Evolutionary conservation across 2,888 invertebrate genomes (phyloP), one percentile per base, ranked within the genome.

Genomic region (Hecatera dysodea): DNA sequence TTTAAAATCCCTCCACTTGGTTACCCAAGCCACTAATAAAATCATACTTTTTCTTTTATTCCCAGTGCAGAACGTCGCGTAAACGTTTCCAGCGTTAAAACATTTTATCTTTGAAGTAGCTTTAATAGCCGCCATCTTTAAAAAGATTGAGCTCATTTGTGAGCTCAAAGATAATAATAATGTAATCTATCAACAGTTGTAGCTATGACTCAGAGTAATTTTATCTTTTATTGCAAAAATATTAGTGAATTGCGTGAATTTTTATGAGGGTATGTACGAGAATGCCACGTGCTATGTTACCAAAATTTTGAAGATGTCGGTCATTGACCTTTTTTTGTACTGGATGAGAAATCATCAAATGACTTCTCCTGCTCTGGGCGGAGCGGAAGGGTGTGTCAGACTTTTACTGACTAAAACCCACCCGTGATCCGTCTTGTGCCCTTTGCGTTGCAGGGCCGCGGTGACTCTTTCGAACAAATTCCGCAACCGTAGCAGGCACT

Each of bases 41-140:
- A 65, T 80, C 55, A 78, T 50, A 80, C 65, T 69, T 68, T 78
- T 81, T 78, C 65, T 75, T 78, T 67, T 81, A 75, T 66, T 75
- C 46, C 50, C 81, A 66, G 39, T 50, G 33, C 70, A 66, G 81
- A 81, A 75, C 29, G 70, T 69, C 52, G 70, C 66, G 53, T 70
- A 81, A 81, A 69, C 76, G 81, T 63, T 81, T 66, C 63, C 64
- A 67, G 53, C 59, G 29, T 55, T 66, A 78, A 75, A 80, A 81
- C 50, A 81, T 78, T 81, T 81, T 78, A 81, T 75, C 76, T 81
- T 66, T 69, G n/a, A 66, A 66, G 65, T 75, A n/a, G 15, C 15
- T 81, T 66, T 78, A 78, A 75, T 62, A 53, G 81, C 36, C 17
- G 46, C 80, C 70, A 66, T 76, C 63, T 78, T 66, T 63, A 46